A percentile compares a stretch with the other conserved stretches of the same genome.
Conservation (phyloP, 2,113 vertebrate species). For the Cephalopterus ornatus region DNA sequence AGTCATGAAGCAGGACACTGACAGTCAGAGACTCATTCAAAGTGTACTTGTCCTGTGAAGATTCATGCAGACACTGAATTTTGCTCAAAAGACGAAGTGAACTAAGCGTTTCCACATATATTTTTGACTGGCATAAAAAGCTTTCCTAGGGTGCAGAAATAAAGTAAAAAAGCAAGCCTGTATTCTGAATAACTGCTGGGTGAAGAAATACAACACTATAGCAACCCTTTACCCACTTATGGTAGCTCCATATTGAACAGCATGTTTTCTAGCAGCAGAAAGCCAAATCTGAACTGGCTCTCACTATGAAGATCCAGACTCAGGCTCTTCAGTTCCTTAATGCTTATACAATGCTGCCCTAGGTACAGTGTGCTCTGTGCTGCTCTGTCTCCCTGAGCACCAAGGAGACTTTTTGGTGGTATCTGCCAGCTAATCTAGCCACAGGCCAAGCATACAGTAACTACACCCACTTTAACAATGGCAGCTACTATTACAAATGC, state of each 20-base stretch:
- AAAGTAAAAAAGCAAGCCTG: background rate
- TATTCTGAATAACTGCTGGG: background rate
- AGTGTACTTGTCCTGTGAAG: background rate
- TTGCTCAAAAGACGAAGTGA: background rate
- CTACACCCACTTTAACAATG: conserved; percentile 6
- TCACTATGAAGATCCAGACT: background rate
- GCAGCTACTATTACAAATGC: background rate
- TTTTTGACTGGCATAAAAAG: background rate
- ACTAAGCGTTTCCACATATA: background rate
- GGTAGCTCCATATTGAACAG: rapidly evolving
- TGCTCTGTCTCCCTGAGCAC: background rate
- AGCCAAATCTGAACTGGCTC: background rate
- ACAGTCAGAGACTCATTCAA: background rate
- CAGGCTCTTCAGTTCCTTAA: background rate
- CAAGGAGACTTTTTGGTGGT: background rate
- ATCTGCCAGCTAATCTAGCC: background rate
- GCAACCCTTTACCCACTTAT: background rate
- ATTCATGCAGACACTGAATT: background rate
- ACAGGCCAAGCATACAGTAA: background rate
- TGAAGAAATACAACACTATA: background rate
- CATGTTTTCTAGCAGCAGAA: rapidly evolving
- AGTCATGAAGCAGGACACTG: background rate
- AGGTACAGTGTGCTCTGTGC: background rate
- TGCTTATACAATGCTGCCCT: rapidly evolving
- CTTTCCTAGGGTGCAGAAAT: background rate